Evolutionary conservation across 2,113 vertebrate genomes (phyloP), one percentile per base, ranked within the genome.

Genomic region (Solea senegalensis): DNA sequence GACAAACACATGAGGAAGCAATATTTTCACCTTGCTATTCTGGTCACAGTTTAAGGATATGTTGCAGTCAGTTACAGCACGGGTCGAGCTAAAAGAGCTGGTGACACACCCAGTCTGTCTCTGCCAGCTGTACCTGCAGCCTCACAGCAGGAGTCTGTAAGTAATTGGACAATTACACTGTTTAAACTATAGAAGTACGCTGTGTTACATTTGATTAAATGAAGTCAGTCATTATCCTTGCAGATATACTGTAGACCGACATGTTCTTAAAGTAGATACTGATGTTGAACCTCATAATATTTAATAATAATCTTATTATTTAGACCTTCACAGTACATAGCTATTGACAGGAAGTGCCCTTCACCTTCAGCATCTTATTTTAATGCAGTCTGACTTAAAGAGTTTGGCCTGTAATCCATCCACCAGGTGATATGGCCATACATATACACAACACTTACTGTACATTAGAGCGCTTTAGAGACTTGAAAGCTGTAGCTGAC

Each of bases 91-190:
- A 34, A 34, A 34, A 34, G 34, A 34, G 34, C 34, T 34, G 34
- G 34, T 2, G 34, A 34, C 34, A 34, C 34, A 3, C 34, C 34
- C 34, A 34, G 21, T 21, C 34, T 34, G 34, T 34, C 34, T 34
- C 34, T 34, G 5, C 34, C 34, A 34, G 34, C 34, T 4, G 34
- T 34, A 34, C 34, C 34, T 4, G 34, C 34, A 34, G 34, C 34
- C 34, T 34, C 34, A 34, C 34, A 34, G 34, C 34, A 34, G 34
- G 34, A 34, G 34, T 34, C 5, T 6, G 34, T 34, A 63, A 61
- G 55, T 76, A 84, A 88, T 72, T 69, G 57, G 27, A 9, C 44
- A 54, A 69, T 80, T 70, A 72, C n/a, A 71, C 9, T 80, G 69
- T 83, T 76, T 76, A 34, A 26, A 81, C 49, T 53, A 21, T 21